phyloP scores from a whole-genome alignment of 2,113 vertebrate species.

The Sebastes schlegelii region DNA sequence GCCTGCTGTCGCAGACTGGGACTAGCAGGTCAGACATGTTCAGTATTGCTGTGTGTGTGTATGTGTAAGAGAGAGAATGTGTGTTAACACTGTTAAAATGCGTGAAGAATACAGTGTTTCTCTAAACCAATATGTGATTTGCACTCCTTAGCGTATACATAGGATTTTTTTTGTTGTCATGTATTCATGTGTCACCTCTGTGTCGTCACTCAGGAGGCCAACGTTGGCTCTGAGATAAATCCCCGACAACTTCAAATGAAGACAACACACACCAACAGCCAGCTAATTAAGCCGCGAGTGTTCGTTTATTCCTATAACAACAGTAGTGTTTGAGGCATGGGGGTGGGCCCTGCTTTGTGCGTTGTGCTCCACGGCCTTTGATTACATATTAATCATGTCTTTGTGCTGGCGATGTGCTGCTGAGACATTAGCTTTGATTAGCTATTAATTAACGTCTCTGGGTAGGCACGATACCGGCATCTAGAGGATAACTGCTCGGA shows the following conservation, averaged over 20 bases:
- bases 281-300: conserved; percentile 81
- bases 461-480: conserved; percentile 80
- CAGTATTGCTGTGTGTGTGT: not conserved
- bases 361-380: conserved; percentile 83
- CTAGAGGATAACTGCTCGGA: conserved; percentile 81
- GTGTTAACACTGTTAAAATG: conserved; percentile 2
- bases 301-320: conserved; percentile 82
- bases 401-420: conserved; percentile 83
- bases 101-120: not conserved
- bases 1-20: conserved; percentile 90
- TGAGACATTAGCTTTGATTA: conserved; percentile 88
- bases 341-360: conserved; percentile 83
- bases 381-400: conserved; percentile 88
- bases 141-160: not conserved
- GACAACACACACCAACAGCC: conserved; percentile 67
- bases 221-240: conserved; percentile 74
- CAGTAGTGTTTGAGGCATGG: conserved; percentile 74
- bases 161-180: conserved; percentile 11
- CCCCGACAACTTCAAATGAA: conserved; percentile 77
- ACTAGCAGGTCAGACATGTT: conserved; percentile 86
- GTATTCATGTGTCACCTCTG: conserved; percentile 64
- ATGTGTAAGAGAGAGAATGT: not conserved
- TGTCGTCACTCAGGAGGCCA: conserved; percentile 77
- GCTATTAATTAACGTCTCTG: conserved; percentile 88
- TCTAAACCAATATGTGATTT: conserved; percentile 3